Conservation (phyloP, 2,797 vertebrate genomes). For the Danio jaintianensis region DNA sequence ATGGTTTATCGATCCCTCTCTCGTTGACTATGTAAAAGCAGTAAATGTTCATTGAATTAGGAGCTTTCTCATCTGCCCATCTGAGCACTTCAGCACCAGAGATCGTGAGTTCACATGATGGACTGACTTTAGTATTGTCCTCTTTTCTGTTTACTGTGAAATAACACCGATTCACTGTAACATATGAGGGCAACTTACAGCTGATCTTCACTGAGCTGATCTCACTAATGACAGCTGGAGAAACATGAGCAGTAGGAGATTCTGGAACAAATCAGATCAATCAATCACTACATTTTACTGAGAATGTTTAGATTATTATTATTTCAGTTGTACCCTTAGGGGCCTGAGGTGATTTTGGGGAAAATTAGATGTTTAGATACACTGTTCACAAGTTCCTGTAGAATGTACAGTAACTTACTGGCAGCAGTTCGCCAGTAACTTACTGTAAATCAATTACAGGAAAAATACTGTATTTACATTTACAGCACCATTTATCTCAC, state of each 20-base stretch:
- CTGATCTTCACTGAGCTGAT: conserved; percentile 51
- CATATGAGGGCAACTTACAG: too few species aligned
- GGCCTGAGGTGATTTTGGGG: too few species aligned
- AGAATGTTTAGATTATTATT: too few species aligned
- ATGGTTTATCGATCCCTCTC: fast-evolving
- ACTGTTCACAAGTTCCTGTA: too few species aligned
- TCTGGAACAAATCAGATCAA: conserved; percentile 67
- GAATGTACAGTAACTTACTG: too few species aligned
- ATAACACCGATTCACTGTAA: conserved; percentile 44
- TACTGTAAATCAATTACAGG: too few species aligned
- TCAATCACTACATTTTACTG: too few species aligned
- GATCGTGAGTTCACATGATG: conserved; percentile 30
- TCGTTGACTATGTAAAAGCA: conserved; percentile 17
- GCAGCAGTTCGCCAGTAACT: too few species aligned
- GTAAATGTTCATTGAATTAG: conserved; percentile 37
- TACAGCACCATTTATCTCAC: too few species aligned
- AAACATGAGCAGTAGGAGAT: conserved; percentile 78
- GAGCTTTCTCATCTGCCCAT: background rate
- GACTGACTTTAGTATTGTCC: fast-evolving
- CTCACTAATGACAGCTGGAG: conserved; percentile 27
- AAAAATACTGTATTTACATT: too few species aligned
- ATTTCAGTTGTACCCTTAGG: too few species aligned
- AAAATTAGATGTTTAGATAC: too few species aligned
- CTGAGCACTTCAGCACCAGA: conserved; percentile 52
- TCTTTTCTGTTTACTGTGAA: background rate